Conservation (phyloP, 2,888 invertebrate genomes). For the Xylophagus ater region DNA sequence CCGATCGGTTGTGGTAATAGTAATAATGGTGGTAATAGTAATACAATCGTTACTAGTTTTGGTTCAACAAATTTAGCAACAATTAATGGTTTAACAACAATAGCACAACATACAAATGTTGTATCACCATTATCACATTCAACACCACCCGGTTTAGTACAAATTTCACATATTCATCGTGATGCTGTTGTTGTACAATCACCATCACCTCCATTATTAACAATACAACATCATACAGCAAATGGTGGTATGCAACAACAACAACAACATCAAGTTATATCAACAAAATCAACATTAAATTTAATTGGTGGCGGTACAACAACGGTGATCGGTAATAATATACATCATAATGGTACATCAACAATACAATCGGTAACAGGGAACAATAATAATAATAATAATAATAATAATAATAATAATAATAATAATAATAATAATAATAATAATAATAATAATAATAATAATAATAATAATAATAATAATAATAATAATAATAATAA, state of each 20-base stretch:
- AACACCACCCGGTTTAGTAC: constrained; percentile 36
- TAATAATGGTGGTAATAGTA: constrained; percentile 30
- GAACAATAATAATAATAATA: constrained; percentile 10
- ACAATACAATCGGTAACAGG: constrained; percentile 7
- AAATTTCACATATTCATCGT: constrained; percentile 42
- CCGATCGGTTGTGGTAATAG: constrained; percentile 38
- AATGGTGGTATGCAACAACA: constrained; percentile 13
- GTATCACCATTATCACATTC: constrained; percentile 25
- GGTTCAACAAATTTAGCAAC: constrained; percentile 27
- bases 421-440: constrained; percentile 6
- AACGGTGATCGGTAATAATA: constrained; percentile 5
- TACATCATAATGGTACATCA: constrained; percentile 8
- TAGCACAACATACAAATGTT: constrained; percentile 27
- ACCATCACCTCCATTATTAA: constrained; percentile 41
- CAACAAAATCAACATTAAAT: constrained; percentile 10
- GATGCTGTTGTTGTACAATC: constrained; percentile 42
- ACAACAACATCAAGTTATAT: constrained; percentile 16
- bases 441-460: no score
- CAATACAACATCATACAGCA: constrained; percentile 30
- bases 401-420: background rate
- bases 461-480: no score
- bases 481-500: no score
- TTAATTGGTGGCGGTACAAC: constrained; percentile 1
- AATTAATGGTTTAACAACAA: constrained; percentile 44
- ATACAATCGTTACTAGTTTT: constrained; percentile 40